phyloP scores from a whole-genome alignment of 2,888 invertebrate species.

The Metellina segmentata region DNA sequence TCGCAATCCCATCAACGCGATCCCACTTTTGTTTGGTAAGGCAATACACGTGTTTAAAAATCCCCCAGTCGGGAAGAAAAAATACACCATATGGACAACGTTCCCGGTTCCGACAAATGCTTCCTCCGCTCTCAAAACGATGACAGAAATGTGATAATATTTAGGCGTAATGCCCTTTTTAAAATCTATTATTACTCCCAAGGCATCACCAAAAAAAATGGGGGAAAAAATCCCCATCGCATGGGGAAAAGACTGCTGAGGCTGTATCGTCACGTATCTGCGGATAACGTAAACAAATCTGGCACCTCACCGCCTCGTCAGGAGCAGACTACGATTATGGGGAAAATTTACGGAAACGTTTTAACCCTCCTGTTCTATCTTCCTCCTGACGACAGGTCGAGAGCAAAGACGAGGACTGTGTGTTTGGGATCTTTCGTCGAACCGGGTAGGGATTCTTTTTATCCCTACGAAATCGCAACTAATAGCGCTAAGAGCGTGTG shows the following conservation, averaged over 20 bases:
- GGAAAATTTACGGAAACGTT: background rate
- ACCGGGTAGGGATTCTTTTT: background rate
- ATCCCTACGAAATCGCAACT: background rate
- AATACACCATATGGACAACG: constrained; percentile 28
- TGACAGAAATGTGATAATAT: constrained; percentile 65
- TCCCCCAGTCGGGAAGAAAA: background rate
- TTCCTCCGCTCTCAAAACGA: constrained; percentile 31
- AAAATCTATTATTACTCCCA: constrained; percentile 54
- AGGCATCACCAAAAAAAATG: background rate
- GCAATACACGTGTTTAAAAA: background rate
- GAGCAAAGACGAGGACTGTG: background rate
- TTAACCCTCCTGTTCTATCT: background rate
- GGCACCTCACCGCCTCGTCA: constrained; percentile 14
- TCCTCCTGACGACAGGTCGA: background rate
- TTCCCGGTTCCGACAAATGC: constrained; percentile 11
- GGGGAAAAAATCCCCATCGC: background rate
- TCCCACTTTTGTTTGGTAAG: background rate
- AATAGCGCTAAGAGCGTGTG: background rate
- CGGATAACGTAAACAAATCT: constrained; percentile 49
- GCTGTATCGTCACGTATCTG: constrained; percentile 6
- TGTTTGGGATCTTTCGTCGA: background rate
- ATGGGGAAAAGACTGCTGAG: background rate
- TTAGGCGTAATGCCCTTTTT: constrained; percentile 64
- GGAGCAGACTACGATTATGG: background rate
- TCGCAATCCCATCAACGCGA: background rate